A percentile compares a stretch with the other conserved stretches of the same genome.
phyloP scores from a whole-genome alignment of 2,113 vertebrate genomes.

The Gallinago undulata region DNA sequence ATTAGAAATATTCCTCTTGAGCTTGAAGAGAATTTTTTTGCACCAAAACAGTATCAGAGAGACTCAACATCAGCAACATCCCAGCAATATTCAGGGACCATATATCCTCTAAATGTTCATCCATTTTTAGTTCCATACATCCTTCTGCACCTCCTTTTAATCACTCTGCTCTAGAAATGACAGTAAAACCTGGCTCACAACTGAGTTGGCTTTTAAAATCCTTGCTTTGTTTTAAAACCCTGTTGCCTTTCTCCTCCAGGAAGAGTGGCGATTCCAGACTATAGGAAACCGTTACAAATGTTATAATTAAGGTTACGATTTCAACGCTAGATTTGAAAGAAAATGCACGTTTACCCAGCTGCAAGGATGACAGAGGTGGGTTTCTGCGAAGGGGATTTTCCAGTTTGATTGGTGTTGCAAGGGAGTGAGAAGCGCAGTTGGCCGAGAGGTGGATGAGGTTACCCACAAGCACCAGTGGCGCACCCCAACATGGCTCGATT shows the following conservation, averaged over 20 bases:
- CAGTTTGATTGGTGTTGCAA: neutral
- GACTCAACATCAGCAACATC: neutral
- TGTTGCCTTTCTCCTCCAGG: neutral
- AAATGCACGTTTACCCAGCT: neutral
- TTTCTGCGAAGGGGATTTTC: conserved; percentile 1
- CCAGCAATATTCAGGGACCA: neutral
- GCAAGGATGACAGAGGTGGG: neutral
- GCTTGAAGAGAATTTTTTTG: neutral
- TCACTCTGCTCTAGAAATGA: neutral
- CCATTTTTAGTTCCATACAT: neutral
- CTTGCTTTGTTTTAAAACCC: neutral
- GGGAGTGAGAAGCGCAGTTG: neutral
- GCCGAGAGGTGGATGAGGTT: conserved; percentile 29
- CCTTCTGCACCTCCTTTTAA: neutral
- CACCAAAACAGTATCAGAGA: neutral
- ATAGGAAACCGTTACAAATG: neutral
- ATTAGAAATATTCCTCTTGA: neutral
- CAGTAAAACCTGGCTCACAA: neutral
- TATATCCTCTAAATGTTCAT: neutral
- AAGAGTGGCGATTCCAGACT: neutral
- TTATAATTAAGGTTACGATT: neutral
- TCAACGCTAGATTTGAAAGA: neutral
- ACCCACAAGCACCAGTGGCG: conserved; percentile 27
- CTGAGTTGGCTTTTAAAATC: neutral
- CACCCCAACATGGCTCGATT: neutral